These are phyloP conservation scores for Montipora capricornis DNA, from an alignment of 64 coral and sea anemone species.

Conservation along the genomic window DNA sequence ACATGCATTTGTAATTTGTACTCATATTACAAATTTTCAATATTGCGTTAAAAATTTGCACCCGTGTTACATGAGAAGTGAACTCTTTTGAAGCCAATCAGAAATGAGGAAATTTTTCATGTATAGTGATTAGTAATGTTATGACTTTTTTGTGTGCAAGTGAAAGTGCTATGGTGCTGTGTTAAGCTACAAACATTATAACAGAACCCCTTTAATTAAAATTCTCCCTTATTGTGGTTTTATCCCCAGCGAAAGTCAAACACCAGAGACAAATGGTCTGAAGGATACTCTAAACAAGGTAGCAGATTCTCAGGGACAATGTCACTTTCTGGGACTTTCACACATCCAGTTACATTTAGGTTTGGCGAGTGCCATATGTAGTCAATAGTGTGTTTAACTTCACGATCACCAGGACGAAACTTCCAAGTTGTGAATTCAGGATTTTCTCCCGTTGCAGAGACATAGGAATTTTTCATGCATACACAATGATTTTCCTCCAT, in stretches of 20 bases:
- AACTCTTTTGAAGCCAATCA: too few relatives aligned
- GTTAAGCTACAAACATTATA: too few relatives aligned
- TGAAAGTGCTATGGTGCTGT: too few relatives aligned
- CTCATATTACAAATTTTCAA: too few relatives aligned
- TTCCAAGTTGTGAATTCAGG: slow-evolving; percentile 93
- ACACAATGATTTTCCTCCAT: slow-evolving; percentile 78
- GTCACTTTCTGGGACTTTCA: slow-evolving; percentile 57
- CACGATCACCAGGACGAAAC: slow-evolving; percentile 67
- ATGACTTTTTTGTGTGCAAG: too few relatives aligned
- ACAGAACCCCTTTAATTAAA: too few relatives aligned
- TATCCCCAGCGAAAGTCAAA: slow-evolving; percentile 87
- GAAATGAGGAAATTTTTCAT: too few relatives aligned
- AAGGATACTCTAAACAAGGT: slow-evolving; percentile 82
- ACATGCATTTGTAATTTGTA: too few relatives aligned
- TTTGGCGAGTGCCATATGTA: slow-evolving; percentile 86
- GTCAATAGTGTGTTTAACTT: slow-evolving; percentile 96
- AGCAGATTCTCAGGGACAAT: slow-evolving; percentile 49
- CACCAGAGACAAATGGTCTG: slow-evolving; percentile 89
- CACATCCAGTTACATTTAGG: slow-evolving; percentile 67
- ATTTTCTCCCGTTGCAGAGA: slow-evolving; percentile 62
- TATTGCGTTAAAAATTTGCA: too few relatives aligned
- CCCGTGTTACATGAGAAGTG: too few relatives aligned
- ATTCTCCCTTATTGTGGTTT: neutral
- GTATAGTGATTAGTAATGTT: too few relatives aligned
- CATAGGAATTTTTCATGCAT: slow-evolving; percentile 74